Base-by-base conservation (phyloP, 2,888 invertebrate species). In the Eubasilissa splendida region DNA sequence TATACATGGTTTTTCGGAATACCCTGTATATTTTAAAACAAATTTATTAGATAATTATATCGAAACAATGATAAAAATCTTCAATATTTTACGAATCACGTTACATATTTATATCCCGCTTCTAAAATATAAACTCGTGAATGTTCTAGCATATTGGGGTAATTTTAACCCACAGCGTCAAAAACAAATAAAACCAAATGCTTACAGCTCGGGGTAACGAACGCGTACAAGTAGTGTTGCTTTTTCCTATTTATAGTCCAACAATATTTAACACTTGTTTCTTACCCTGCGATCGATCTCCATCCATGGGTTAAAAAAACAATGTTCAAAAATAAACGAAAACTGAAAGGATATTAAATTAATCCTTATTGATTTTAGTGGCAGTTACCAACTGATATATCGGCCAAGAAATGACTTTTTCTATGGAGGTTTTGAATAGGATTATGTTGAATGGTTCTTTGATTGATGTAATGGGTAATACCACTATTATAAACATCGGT, bases 231-330 rank as follows among this genome's bases (percentile, higher is more conserved):
- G 71, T 56, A 56, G 71, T 71, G 31, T 60, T 60, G 77, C 77
- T 70, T 56, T 42, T 70, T 60, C 73, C 50, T 68, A 68, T 80
- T 80, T 80, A 80, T 80, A 80, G 80, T 60, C 59, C 71, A 56
- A 42, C 80, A 76, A 76, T 63, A 73, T 76, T 80, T 33, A 76
- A 76, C 80, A 53, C 76, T 76, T 75, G 80, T 70, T 71, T 31
- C 22, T 12, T 52, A 5, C 14, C 56, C 22, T 33, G 14, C 42
- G 73, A 59, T 79, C 63, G 71, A 79, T 79, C 58, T 60, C 73
- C 9, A 54, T 22, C 42, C 33, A 54, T 11, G 60, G 63, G 12
- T 53, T 54, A 71, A 70, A 71, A 50, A 68, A 50, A 68, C 52
- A 68, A 52, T 9, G 7, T 14, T 4, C 63, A 63, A 31, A 33